phyloP scores from a whole-genome alignment of 2,888 invertebrate genomes.

The Aquatica leii region DNA sequence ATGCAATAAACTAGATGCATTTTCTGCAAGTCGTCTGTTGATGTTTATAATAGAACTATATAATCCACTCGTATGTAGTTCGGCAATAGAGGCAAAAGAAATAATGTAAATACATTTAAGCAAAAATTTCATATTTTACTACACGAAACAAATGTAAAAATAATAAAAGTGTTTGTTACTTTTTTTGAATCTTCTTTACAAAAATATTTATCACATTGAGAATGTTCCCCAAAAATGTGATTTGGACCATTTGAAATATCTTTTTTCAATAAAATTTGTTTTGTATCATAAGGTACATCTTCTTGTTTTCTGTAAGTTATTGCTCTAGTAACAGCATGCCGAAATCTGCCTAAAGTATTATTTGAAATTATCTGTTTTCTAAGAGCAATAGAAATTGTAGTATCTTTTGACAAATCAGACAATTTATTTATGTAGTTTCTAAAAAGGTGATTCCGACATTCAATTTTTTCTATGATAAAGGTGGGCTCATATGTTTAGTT shows the following conservation, averaged over 20 bases:
- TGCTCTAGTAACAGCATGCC: slow-evolving; percentile 1
- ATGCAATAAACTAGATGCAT: background rate
- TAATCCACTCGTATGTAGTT: background rate
- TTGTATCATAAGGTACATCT: background rate
- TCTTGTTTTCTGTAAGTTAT: background rate
- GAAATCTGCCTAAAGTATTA: background rate
- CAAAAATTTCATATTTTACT: background rate
- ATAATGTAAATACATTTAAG: background rate
- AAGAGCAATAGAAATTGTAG: background rate
- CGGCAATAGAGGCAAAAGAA: no score
- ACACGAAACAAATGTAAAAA: background rate
- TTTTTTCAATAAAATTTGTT: background rate
- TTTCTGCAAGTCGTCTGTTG: background rate
- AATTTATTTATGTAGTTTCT: slow-evolving; percentile 12
- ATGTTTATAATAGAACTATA: background rate
- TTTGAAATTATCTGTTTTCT: background rate
- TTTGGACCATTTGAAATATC: slow-evolving; percentile 9
- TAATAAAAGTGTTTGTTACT: background rate
- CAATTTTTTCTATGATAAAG: background rate
- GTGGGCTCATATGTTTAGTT: background rate
- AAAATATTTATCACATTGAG: no score
- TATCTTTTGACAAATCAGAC: background rate
- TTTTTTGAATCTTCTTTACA: background rate
- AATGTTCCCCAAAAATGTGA: no score
- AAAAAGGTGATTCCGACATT: background rate